A percentile compares a stretch with the other conserved stretches of the same genome.
Evolutionary conservation across 53 echinoderm and acorn worm genomes (phyloP).

Genomic region (Apostichopus leukothele): DNA sequence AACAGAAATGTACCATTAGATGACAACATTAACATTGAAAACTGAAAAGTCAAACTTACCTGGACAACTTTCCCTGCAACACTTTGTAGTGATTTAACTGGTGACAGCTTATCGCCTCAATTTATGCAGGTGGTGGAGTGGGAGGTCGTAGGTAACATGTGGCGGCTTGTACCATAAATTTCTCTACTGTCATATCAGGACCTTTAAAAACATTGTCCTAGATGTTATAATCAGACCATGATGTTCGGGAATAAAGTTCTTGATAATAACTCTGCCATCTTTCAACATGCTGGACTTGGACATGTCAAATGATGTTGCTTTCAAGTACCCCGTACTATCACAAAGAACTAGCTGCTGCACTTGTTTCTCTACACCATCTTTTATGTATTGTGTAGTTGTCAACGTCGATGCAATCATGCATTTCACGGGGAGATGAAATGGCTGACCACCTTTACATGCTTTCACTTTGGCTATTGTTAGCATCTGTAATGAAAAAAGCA

Average conservation of each 20-base stretch:
- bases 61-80: neutral
- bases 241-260: neutral
- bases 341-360: neutral
- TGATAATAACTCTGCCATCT: neutral
- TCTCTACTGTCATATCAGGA: neutral
- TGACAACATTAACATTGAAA: no score
- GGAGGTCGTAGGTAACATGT: conserved; percentile 2
- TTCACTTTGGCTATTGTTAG: conserved; percentile 6
- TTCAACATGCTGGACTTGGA: neutral
- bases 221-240: neutral
- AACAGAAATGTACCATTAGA: no score
- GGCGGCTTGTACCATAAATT: neutral
- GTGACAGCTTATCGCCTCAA: neutral
- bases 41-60: neutral
- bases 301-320: neutral
- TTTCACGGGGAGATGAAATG: conserved; percentile 15
- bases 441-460: neutral
- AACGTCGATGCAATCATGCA: neutral
- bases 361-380: neutral
- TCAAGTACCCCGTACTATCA: neutral
- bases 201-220: neutral
- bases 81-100: conserved; percentile 17
- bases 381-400: neutral
- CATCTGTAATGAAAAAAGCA: no score
- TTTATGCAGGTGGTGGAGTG: neutral